Base-by-base conservation (phyloP, 1,140 invertebrate genomes). In the Brachionus rotundiformis region DNA sequence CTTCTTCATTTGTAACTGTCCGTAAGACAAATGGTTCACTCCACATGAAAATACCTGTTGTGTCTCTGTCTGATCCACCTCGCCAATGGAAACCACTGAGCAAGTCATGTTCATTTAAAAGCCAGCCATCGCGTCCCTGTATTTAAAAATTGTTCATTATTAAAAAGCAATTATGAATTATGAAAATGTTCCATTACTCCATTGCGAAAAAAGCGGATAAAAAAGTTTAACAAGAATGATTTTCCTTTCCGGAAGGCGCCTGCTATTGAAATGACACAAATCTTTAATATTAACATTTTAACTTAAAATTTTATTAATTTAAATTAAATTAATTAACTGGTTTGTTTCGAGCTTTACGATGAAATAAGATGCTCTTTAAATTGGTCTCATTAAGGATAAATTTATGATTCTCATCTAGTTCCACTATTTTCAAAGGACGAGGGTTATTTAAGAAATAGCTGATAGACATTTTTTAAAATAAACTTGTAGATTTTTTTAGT, bases 191-290 rank as follows among this genome's bases (percentile, higher is more conserved):
- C 5, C n/a, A 23, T 71, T 73, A 73, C 68, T 44, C 68, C 68
- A 41, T 73, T 73, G 19, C 39, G 39, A 16, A 95, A 91, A 87
- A 95, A 97, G 84, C 95, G 89, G 2, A 97, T 90, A 86, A 96
- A 95, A 88, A 97, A 97, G 88, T 98, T 93, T 1, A 96, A 89
- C 27, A 96, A 88, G 88, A 96, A 96, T 33, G 93, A 94, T 89
- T 96, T 96, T 84, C 97, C 97, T 89, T 99, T 99, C 4, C 97
- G 90, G 88, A 98, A 99, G 27, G 95, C 96, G 81, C 96, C 98
- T 36, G 91, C 91, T 29, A 99, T 95, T 11, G 96, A 98, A 0
- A 99, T 92, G 39, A 99, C 93, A 39, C 95, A 94, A 1, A 96
- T 23, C 47, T 80, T 88, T 2, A 36, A 5, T 36, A 13, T 39